Percentiles rank a stretch among this genome's conserved stretches.
Evolutionary conservation across 2,113 vertebrate genomes (phyloP).

Genomic region (Protobothrops mucrosquamatus): DNA sequence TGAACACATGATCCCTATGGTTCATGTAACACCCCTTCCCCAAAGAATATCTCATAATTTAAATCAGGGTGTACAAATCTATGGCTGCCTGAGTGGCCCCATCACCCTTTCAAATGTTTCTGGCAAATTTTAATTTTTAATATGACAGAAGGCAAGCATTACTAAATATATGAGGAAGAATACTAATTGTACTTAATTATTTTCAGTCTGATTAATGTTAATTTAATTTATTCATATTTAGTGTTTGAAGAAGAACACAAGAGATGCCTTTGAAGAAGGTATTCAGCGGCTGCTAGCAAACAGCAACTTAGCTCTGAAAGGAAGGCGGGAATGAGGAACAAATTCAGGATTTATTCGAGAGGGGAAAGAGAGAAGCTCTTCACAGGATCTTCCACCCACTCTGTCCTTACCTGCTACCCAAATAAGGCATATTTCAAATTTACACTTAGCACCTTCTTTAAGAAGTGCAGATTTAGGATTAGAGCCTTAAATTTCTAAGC

Average conservation of each 20-base stretch:
- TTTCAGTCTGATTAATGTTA: background rate
- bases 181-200: background rate
- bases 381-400: background rate
- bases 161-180: background rate
- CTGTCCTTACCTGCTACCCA: background rate
- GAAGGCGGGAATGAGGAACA: background rate
- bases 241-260: background rate
- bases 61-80: background rate
- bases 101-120: background rate
- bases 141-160: background rate
- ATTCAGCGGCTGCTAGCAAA: background rate
- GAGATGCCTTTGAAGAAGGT: background rate
- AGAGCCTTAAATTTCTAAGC: background rate
- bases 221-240: background rate
- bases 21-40: background rate
- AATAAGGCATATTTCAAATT: background rate
- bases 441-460: background rate
- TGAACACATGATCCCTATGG: background rate
- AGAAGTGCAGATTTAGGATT: background rate
- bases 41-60: background rate
- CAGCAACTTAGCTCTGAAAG: background rate
- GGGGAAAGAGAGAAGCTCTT: background rate
- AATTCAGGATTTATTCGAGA: background rate
- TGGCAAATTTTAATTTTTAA: background rate
- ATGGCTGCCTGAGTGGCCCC: background rate